These are phyloP conservation scores for Rhagium mordax DNA, from an alignment of 2,888 invertebrate genomes.

Conservation along the genomic window DNA sequence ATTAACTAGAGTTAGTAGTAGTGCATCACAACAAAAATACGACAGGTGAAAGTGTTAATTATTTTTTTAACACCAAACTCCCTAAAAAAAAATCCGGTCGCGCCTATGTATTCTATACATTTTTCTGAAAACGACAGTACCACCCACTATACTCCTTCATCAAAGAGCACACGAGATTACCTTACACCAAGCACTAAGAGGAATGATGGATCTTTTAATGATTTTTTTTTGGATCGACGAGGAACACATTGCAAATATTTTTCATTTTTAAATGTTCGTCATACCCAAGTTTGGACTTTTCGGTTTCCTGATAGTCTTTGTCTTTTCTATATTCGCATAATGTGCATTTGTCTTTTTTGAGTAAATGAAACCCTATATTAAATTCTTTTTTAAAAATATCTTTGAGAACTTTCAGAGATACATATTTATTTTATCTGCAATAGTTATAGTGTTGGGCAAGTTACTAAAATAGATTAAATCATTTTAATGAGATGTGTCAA, in stretches of 20 bases:
- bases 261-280: slow-evolving; percentile 16
- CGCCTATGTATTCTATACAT: too few species aligned
- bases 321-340: slow-evolving; percentile 25
- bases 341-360: slow-evolving; percentile 25
- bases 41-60: too few species aligned
- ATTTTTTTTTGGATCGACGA: slow-evolving; percentile 25
- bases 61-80: too few species aligned
- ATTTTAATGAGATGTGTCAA: background rate
- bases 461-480: background rate
- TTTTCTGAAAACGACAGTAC: too few species aligned
- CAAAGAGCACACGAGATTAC: too few species aligned
- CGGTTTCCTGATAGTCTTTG: background rate
- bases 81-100: too few species aligned
- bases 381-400: slow-evolving; percentile 20
- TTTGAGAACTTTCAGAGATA: slow-evolving; percentile 26
- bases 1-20: too few species aligned
- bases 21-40: too few species aligned
- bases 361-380: slow-evolving; percentile 24
- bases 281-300: background rate
- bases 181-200: too few species aligned
- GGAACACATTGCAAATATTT: slow-evolving; percentile 23
- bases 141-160: too few species aligned
- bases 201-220: slow-evolving; percentile 16
- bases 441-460: background rate
- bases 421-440: background rate